Conservation (phyloP, 2,888 invertebrate genomes). For the Nebria brevicollis region DNA sequence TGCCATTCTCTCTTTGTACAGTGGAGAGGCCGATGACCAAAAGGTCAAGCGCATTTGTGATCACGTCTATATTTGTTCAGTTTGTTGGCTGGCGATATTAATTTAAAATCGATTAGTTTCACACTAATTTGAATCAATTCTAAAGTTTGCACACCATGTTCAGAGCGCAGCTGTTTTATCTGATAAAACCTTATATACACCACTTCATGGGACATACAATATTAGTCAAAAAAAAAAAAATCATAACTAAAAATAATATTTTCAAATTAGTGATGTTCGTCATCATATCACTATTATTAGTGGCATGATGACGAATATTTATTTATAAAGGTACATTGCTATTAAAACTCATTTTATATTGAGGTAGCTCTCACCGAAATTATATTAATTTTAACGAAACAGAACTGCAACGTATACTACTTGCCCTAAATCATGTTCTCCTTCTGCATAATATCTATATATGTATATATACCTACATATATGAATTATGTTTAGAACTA, state of each 20-base stretch:
- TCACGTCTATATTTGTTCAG: neutral
- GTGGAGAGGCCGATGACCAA: conserved; percentile 7
- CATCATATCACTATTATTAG: too few relatives aligned
- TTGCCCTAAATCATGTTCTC: too few relatives aligned
- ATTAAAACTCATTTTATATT: too few relatives aligned
- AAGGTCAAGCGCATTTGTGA: conserved; percentile 15
- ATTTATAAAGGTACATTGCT: too few relatives aligned
- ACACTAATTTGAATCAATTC: neutral
- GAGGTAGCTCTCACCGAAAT: too few relatives aligned
- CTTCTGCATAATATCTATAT: neutral
- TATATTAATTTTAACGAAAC: too few relatives aligned
- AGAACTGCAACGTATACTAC: too few relatives aligned
- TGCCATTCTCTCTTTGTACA: neutral
- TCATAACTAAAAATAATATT: too few relatives aligned
- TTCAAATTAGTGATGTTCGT: too few relatives aligned
- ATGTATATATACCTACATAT: neutral
- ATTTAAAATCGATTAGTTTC: neutral
- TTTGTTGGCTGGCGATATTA: neutral
- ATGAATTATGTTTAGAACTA: neutral
- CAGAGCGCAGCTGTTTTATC: neutral
- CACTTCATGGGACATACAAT: too few relatives aligned
- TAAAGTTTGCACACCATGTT: neutral
- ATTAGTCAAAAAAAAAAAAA: too few relatives aligned
- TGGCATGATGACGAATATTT: too few relatives aligned
- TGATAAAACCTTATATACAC: neutral